Evolutionary conservation across 1,140 invertebrate genomes (phyloP).

Genomic region (Pseudomyrmex gracilis): DNA sequence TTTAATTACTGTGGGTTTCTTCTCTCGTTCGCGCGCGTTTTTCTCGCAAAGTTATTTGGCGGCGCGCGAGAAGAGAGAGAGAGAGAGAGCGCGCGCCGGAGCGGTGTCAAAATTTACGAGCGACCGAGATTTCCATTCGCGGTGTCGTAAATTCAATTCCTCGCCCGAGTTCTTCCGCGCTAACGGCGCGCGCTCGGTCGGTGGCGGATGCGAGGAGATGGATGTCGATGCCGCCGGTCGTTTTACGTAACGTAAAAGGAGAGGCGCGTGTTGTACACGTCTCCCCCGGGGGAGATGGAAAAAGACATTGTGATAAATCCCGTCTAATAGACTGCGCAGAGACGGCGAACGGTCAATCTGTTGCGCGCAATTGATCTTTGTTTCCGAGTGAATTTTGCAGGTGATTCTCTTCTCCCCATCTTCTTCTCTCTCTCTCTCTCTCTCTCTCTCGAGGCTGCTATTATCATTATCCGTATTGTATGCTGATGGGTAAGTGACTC

Average conservation of each 20-base stretch:
- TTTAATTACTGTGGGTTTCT: constrained; percentile 36
- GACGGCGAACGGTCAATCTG: constrained; percentile 34
- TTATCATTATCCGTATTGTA: constrained; percentile 50
- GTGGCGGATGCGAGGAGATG: constrained; percentile 46
- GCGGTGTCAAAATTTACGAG: constrained; percentile 53
- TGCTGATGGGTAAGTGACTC: constrained; percentile 32
- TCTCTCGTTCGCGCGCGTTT: not conserved
- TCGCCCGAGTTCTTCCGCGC: constrained; percentile 15
- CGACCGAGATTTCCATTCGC: constrained; percentile 54
- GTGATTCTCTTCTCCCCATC: not conserved
- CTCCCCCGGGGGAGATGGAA: not conserved
- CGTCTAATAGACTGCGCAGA: constrained; percentile 43
- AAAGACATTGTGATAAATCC: constrained; percentile 41
- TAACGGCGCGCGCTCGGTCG: constrained; percentile 32
- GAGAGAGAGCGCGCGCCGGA: not conserved
- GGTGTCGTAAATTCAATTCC: constrained; percentile 52
- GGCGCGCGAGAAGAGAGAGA: constrained; percentile 3
- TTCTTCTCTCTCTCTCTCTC: not conserved
- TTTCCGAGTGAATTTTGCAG: constrained; percentile 18
- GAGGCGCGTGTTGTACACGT: constrained; percentile 19
- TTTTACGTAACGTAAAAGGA: not conserved
- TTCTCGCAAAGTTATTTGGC: not conserved
- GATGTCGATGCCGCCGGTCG: constrained; percentile 38
- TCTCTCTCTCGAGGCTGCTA: not conserved
- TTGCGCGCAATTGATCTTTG: constrained; percentile 46